Evolutionary conservation across 2,113 vertebrate genomes (phyloP).

Genomic region (Laticauda colubrina): DNA sequence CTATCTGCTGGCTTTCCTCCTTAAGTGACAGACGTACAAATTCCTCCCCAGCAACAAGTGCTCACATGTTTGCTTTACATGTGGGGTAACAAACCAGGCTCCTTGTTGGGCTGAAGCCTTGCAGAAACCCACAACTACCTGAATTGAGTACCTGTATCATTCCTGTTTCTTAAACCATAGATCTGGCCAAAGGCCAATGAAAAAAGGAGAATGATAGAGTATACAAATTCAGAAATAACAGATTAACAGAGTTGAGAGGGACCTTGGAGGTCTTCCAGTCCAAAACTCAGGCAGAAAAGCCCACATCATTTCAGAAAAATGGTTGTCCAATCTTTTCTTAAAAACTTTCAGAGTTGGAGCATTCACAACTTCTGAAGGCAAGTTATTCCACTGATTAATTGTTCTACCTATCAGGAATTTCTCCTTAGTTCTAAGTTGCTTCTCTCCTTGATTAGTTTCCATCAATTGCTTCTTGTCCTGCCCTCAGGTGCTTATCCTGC

Average conservation of each 20-base stretch:
- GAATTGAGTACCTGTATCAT: not conserved
- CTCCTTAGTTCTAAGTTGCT: no score
- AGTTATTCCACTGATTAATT: no score
- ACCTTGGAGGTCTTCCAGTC: no score
- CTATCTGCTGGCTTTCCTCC: not conserved
- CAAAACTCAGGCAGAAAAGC: not conserved
- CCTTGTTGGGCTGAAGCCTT: not conserved
- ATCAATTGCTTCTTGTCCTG: no score
- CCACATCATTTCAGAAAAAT: no score
- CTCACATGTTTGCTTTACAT: not conserved
- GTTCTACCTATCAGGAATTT: no score
- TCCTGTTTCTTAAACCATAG: not conserved
- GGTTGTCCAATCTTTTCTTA: no score
- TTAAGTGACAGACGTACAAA: not conserved
- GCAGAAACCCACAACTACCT: not conserved
- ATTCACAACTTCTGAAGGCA: no score
- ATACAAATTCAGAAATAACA: not conserved
- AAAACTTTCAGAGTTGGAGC: no score
- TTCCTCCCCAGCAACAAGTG: not conserved
- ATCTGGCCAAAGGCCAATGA: not conserved
- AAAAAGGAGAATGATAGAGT: not conserved
- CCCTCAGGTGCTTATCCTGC: no score
- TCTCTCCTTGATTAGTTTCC: no score
- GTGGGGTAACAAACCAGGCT: not conserved
- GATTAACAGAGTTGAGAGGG: no score